Evolutionary conservation across 1,140 invertebrate genomes (phyloP), one percentile per base, ranked within the genome.

Genomic region (Cyclargus thomasi): DNA sequence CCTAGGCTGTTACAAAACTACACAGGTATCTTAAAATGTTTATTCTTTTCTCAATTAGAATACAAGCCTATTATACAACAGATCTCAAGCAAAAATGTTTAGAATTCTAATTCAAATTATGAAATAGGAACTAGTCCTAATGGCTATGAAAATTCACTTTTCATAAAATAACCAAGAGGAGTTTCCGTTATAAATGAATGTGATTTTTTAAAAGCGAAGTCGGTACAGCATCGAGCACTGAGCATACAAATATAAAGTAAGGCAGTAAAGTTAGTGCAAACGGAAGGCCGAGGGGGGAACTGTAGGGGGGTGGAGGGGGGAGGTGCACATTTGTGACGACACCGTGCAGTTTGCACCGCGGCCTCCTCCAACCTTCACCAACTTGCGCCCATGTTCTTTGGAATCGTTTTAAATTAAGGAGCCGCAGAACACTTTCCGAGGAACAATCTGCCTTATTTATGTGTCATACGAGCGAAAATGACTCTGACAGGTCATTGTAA

Each of bases 371-470:
- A 86, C 86, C 81, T 86, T 88, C 85, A 86, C 81, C 84, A 86
- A 88, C 84, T 87, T 82, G 85, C 81, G 84, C 85, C 83, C 85
- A 79, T 90, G 85, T 90, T 88, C 85, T 89, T 85, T 80, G 85
- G 87, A 90, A 90, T 90, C 84, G 85, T 90, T 90, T 90, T 87
- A 90, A 90, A 89, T 88, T 89, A 85, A 86, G 86, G 81, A 89
- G 84, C 84, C 85, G 84, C 84, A 85, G 74, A 80, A 71, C 76
- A 80, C 74, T 83, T 74, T 67, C 39, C 78, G 74, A 64, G 64
- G 83, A 64, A 86, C 70, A 80, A 72, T 76, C 67, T 69, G 82
- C 83, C 72, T 75, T 88, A 79, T 62, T 36, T 16, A 29, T 63
- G 47, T 36, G 73, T 11, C 36, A 73, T 80, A 89, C 74, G 77